Evolutionary conservation across 2,797 vertebrate species (phyloP).

Genomic region (Orientallactaga sibirica): DNA sequence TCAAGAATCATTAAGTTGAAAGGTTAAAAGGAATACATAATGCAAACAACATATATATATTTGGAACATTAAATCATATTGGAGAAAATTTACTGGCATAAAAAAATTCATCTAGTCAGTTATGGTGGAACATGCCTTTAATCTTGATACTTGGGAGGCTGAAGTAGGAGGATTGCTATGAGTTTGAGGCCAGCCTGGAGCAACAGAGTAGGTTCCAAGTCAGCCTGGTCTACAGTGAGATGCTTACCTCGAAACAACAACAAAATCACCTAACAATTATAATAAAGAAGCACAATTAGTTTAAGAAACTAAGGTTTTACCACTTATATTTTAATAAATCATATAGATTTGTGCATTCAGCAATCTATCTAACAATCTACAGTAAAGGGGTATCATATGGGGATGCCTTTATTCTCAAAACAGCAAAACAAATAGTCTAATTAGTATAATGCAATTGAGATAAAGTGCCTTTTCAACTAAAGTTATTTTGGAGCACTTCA

Average conservation of each 20-base stretch:
- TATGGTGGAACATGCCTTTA: too few species aligned
- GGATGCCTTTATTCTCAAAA: conserved; percentile 47
- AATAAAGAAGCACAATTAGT: not conserved
- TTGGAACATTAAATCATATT: conserved; percentile 31
- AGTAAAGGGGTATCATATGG: conserved; percentile 1
- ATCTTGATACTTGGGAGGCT: too few species aligned
- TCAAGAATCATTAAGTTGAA: not conserved
- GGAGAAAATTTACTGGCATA: not conserved
- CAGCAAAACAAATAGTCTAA: conserved; percentile 34
- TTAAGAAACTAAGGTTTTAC: conserved; percentile 12
- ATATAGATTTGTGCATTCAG: conserved; percentile 38
- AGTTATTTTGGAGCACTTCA: conserved; percentile 40
- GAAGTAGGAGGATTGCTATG: too few species aligned
- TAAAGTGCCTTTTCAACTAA: conserved; percentile 29
- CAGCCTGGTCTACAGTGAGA: too few species aligned
- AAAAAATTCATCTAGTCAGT: not conserved
- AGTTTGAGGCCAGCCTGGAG: too few species aligned
- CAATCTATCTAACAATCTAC: conserved; percentile 43
- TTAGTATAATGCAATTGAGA: not conserved
- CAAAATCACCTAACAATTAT: not conserved
- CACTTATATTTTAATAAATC: conserved; percentile 19
- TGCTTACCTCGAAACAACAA: too few species aligned
- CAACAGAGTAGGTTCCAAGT: too few species aligned
- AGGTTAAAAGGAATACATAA: not conserved
- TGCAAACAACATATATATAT: not conserved